Conservation (phyloP, 1,140 invertebrate species). For the Leptinotarsa texana region DNA sequence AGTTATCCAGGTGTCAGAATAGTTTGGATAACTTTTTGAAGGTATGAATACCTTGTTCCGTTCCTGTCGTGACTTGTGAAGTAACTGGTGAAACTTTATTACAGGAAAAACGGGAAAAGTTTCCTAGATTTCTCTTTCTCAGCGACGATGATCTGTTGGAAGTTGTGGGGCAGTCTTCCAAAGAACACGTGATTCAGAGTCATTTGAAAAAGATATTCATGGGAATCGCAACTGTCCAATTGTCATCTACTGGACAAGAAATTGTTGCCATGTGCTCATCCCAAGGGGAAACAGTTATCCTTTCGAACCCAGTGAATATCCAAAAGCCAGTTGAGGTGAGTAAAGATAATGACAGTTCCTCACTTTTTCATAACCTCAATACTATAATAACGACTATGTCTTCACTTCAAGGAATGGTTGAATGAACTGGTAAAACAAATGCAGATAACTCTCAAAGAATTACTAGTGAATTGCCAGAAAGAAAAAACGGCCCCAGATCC, state of each 20-base stretch:
- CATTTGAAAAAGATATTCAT: slow-evolving; percentile 96
- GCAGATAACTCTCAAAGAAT: slow-evolving; percentile 72
- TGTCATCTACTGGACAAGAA: slow-evolving; percentile 65
- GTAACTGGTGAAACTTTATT: slow-evolving; percentile 35
- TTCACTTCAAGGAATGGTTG: slow-evolving; percentile 75
- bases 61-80: no score
- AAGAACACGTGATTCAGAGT: slow-evolving; percentile 83
- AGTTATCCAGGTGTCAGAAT: slow-evolving; percentile 89
- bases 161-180: slow-evolving; percentile 86
- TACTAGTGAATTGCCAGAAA: slow-evolving; percentile 71
- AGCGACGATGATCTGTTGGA: slow-evolving; percentile 96
- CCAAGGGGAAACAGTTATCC: slow-evolving; percentile 81
- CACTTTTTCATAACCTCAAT: slow-evolving; percentile 54
- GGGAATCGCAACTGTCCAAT: slow-evolving; percentile 78
- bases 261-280: slow-evolving; percentile 79
- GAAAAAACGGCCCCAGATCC: slow-evolving; percentile 70
- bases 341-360: no score
- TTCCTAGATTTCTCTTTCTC: slow-evolving; percentile 95
- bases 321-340: slow-evolving; percentile 74
- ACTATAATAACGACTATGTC: no score
- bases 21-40: slow-evolving; percentile 94
- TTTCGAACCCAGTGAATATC: slow-evolving; percentile 77
- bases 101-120: slow-evolving; percentile 89
- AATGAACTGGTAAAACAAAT: slow-evolving; percentile 80
- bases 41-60: slow-evolving; percentile 57